Conservation (phyloP, 2,113 vertebrate genomes). For the Haemorhous mexicanus region DNA sequence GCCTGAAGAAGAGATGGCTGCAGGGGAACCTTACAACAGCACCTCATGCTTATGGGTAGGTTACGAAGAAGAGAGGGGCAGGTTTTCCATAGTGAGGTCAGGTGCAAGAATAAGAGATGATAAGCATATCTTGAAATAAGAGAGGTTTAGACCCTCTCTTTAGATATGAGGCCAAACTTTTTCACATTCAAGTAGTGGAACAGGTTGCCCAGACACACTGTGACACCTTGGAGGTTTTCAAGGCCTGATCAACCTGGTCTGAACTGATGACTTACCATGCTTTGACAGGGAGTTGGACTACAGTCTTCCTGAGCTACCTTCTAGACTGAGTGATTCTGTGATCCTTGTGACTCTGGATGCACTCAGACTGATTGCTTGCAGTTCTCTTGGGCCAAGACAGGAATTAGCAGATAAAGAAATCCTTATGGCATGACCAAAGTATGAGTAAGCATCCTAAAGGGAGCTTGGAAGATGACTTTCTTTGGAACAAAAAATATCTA, state of each 20-base stretch:
- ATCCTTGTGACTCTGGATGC: not conserved
- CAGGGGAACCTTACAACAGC: not conserved
- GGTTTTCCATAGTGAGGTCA: not conserved
- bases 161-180: not conserved
- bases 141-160: not conserved
- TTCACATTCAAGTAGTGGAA: not conserved
- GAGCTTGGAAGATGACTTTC: not conserved
- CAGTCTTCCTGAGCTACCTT: not conserved
- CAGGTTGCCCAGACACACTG: not conserved
- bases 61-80: not conserved
- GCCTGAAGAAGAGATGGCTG: not conserved
- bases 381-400: not conserved
- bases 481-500: not conserved
- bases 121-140: not conserved
- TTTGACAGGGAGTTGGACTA: not conserved
- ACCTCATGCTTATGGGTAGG: fast-evolving
- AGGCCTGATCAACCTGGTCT: not conserved
- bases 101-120: not conserved
- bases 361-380: not conserved
- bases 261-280: not conserved
- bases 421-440: not conserved
- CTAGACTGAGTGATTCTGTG: not conserved
- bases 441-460: conserved; percentile 16
- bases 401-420: not conserved
- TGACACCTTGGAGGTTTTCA: not conserved